Evolutionary conservation across 23 tunicate species (phyloP).

Genomic region (Styela clava): DNA sequence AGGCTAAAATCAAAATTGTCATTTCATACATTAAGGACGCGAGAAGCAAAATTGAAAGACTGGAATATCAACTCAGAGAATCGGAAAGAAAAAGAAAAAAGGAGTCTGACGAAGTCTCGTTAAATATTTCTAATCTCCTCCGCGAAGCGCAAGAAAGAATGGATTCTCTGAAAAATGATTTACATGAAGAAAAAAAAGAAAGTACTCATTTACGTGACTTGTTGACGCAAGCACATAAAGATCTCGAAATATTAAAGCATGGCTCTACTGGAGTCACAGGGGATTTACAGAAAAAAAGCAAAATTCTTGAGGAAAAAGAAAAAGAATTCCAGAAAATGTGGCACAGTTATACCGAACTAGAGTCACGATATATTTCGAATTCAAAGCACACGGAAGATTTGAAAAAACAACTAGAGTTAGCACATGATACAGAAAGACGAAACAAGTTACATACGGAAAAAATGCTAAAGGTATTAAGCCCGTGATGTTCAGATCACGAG

Average conservation of each 20-base stretch:
- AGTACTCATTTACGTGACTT: conserved; percentile 50
- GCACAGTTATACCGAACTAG: conserved; percentile 26
- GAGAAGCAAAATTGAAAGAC: conserved; percentile 28
- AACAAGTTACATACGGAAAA: conserved; percentile 1
- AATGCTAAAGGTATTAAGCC: conserved; percentile 2
- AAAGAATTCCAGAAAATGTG: conserved; percentile 30
- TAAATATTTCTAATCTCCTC: conserved; percentile 40
- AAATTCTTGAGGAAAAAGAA: conserved; percentile 32
- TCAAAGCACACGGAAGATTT: conserved; percentile 18
- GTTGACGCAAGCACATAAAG: conserved; percentile 56
- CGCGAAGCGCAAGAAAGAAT: conserved; percentile 71
- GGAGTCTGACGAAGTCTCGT: conserved; percentile 48
- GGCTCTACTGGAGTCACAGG: conserved; percentile 49
- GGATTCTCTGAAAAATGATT: conserved; percentile 60
- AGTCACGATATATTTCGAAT: conserved; percentile 22
- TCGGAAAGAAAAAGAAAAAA: conserved; percentile 44
- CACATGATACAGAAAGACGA: not conserved
- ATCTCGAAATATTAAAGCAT: conserved; percentile 47
- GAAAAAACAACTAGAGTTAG: conserved; percentile 37
- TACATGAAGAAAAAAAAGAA: conserved; percentile 45
- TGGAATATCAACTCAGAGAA: conserved; percentile 61
- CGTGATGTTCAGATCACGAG: too few species aligned
- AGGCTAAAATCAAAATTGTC: too few species aligned
- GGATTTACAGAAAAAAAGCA: conserved; percentile 31
- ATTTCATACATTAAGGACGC: conserved; percentile 38